Base-by-base conservation (phyloP, 2,797 vertebrate species). In the Amphiprion clarkii region DNA sequence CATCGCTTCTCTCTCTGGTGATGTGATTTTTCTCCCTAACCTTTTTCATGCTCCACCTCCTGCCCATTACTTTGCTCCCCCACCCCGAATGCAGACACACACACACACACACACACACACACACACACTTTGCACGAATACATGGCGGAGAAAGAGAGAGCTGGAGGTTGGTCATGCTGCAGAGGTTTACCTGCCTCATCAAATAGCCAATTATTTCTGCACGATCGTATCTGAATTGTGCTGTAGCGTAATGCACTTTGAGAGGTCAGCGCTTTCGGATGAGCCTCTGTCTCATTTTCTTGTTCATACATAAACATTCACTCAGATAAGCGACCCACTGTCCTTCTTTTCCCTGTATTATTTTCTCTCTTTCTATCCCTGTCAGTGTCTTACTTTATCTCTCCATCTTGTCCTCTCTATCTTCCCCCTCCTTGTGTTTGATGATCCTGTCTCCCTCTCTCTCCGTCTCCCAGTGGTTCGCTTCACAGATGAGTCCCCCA, bases 31-130 rank as follows among this genome's bases (percentile, higher is more conserved):
- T 84, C 74, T 86, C 71, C 62, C 82, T 82, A 83, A 88, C 89
- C 90, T 88, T 90, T 90, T 92, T 91, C 86, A 88, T 81, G 85
- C 85, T 88, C 86, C 82, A 88, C 79, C 82, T 91, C 86, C 81
- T 81, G 46, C 87, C 78, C 76, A 86, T 89, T 90, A 88, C 85
- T 79, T 70, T 78, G 42, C 79, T 61, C 85, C 79, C 75, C 83
- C 71, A 68, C 76, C 71, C 73, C 9, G 1, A 46, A 64, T 60
- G 73, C 61, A 83, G 77, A 79, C 59, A 29, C 84, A 79, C 82
- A 81, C 10, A 42, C 40, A 42, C 40, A 42, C 39, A 40, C 39
- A 40, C 39, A 40, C 39, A 40, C 27, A 27, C 49, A 79, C 62
- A 29, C 84, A 79, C 51, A 25, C 51, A 27, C 25, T 63, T 74